Conservation (phyloP, 2,888 invertebrate species). For the Anaspis maculata region DNA sequence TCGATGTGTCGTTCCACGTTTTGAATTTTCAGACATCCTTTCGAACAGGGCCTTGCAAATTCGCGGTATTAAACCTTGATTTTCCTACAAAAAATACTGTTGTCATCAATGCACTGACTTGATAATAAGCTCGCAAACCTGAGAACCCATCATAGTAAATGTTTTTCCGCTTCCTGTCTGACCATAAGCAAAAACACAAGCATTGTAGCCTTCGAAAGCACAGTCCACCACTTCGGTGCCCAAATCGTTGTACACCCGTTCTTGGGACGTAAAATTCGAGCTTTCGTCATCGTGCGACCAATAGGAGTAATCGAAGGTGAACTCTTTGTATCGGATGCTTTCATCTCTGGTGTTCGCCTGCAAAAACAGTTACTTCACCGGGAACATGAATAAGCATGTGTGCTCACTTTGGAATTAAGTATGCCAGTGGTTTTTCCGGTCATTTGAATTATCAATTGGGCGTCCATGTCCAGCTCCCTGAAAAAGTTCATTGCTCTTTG, state of each 20-base stretch:
- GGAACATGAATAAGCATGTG: too few relatives aligned
- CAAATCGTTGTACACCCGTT: conserved; percentile 69
- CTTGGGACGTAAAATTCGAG: conserved; percentile 69
- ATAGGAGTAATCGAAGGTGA: conserved; percentile 84
- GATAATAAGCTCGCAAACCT: conserved; percentile 43
- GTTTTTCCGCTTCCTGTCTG: conserved; percentile 89
- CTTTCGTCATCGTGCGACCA: conserved; percentile 71
- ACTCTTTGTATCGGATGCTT: conserved; percentile 60
- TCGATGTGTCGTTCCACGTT: conserved; percentile 73
- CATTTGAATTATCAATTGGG: conserved; percentile 78
- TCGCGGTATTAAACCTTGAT: conserved; percentile 75
- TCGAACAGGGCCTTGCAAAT: conserved; percentile 79
- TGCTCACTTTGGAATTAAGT: conserved; percentile 62
- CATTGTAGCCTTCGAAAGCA: conserved; percentile 80
- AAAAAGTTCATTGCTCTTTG: conserved; percentile 33
- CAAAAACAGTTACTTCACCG: conserved; percentile 10
- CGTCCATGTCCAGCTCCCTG: conserved; percentile 79
- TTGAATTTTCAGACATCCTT: conserved; percentile 72
- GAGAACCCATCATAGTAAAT: conserved; percentile 85
- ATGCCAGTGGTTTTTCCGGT: conserved; percentile 74
- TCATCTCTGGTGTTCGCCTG: conserved; percentile 40
- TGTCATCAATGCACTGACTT: neutral
- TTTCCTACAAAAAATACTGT: conserved; percentile 45
- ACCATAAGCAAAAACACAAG: conserved; percentile 86
- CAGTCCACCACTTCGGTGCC: conserved; percentile 72